Evolutionary conservation across 1,140 invertebrate genomes (phyloP).

Genomic region (Ips nitidus): DNA sequence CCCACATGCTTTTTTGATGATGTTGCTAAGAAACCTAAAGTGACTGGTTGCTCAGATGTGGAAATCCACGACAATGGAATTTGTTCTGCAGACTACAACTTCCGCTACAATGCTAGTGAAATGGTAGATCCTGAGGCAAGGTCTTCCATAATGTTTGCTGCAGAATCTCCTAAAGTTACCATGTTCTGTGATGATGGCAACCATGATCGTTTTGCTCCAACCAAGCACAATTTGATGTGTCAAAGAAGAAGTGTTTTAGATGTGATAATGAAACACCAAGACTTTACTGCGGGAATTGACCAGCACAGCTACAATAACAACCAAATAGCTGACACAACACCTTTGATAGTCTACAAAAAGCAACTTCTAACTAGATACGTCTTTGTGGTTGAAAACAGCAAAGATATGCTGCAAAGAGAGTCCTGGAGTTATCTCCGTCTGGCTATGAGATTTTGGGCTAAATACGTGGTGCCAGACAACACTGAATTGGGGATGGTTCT

Average conservation of each 20-base stretch:
- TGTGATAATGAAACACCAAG: slow-evolving; percentile 61
- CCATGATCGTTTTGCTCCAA: slow-evolving; percentile 64
- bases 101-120: slow-evolving; percentile 47
- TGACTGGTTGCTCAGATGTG: slow-evolving; percentile 57
- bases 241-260: slow-evolving; percentile 62
- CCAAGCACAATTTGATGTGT: slow-evolving; percentile 70
- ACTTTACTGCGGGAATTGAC: slow-evolving; percentile 53
- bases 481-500: slow-evolving; percentile 56
- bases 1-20: slow-evolving; percentile 57
- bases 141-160: slow-evolving; percentile 60
- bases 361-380: slow-evolving; percentile 57
- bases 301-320: slow-evolving; percentile 39
- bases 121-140: slow-evolving; percentile 55
- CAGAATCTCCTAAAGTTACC: slow-evolving; percentile 53
- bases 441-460: slow-evolving; percentile 60
- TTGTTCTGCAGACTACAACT: slow-evolving; percentile 41
- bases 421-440: slow-evolving; percentile 61
- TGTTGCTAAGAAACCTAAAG: slow-evolving; percentile 47
- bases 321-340: slow-evolving; percentile 48
- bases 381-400: slow-evolving; percentile 58
- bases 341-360: slow-evolving; percentile 55
- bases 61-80: slow-evolving; percentile 55
- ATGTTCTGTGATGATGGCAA: slow-evolving; percentile 64
- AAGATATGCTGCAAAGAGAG: slow-evolving; percentile 59
- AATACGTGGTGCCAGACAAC: slow-evolving; percentile 56